Conservation (phyloP, 1,140 invertebrate genomes). For the Rhopalosiphum maidis region DNA sequence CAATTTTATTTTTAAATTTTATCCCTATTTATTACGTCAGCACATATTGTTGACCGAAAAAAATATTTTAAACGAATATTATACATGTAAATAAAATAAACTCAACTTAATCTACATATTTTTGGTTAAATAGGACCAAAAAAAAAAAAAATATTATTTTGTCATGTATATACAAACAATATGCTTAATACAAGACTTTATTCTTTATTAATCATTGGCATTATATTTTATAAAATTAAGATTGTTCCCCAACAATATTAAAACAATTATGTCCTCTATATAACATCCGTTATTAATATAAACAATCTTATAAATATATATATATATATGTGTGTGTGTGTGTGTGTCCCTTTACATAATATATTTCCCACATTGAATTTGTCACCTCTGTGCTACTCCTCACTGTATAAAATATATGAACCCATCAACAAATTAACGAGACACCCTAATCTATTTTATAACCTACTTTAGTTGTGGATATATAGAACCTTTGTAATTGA, state of each 20-base stretch:
- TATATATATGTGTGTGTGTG: no score
- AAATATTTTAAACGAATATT: not conserved
- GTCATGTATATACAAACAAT: not conserved
- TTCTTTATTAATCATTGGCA: not conserved
- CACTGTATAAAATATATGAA: not conserved
- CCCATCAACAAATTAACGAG: constrained; percentile 34
- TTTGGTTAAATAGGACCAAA: not conserved
- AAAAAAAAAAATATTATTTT: not conserved
- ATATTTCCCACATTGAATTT: constrained; percentile 33
- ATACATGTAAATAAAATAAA: not conserved
- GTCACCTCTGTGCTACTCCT: not conserved
- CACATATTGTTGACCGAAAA: not conserved
- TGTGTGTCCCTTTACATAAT: not conserved
- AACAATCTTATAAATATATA: not conserved
- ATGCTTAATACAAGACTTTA: not conserved
- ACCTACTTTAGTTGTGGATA: not conserved
- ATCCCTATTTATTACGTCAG: not conserved
- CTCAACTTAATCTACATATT: not conserved
- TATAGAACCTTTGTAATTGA: constrained; percentile 7
- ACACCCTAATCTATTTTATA: constrained; percentile 25
- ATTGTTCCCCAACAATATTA: not conserved
- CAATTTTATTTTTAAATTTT: not conserved
- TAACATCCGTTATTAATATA: not conserved
- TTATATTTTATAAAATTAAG: not conserved
- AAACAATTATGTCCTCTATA: not conserved